phyloP scores from a whole-genome alignment of 1,140 invertebrate species.

The Zaprionus africanus region DNA sequence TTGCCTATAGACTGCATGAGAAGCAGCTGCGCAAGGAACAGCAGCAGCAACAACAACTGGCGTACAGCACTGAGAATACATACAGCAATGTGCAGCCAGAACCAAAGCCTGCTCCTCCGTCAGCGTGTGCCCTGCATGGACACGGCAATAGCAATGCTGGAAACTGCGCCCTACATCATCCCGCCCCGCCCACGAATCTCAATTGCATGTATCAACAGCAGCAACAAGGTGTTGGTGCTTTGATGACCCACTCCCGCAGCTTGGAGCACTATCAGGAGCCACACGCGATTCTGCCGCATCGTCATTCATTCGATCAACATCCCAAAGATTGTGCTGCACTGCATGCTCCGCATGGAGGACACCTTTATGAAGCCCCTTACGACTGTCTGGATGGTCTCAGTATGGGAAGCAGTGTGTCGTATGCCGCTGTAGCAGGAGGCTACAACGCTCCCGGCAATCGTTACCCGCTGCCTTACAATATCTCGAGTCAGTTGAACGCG shows the following conservation, averaged over 20 bases:
- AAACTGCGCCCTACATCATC: constrained; percentile 56
- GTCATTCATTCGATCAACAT: constrained; percentile 83
- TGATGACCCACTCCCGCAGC: constrained; percentile 82
- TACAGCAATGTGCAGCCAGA: constrained; percentile 65
- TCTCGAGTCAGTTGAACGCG: constrained; percentile 75
- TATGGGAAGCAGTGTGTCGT: constrained; percentile 73
- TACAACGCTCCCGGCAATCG: constrained; percentile 83
- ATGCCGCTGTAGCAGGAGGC: constrained; percentile 72
- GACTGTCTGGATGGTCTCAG: constrained; percentile 77
- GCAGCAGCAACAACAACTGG: constrained; percentile 5
- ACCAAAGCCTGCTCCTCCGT: background rate
- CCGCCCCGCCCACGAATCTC: constrained; percentile 51
- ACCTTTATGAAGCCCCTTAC: constrained; percentile 77
- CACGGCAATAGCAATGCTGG: constrained; percentile 9
- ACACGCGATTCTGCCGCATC: constrained; percentile 65
- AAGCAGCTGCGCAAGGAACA: constrained; percentile 67
- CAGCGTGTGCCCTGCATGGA: constrained; percentile 49
- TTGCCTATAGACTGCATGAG: constrained; percentile 63
- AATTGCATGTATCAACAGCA: constrained; percentile 49
- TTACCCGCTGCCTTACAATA: constrained; percentile 81
- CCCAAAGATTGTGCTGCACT: constrained; percentile 61
- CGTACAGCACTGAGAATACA: constrained; percentile 54
- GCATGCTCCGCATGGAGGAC: constrained; percentile 23
- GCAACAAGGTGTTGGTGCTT: constrained; percentile 25
- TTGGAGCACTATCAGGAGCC: constrained; percentile 83